A percentile compares a stretch with the other conserved stretches of the same genome.
These are phyloP conservation scores for Synodontis membranacea DNA, from an alignment of 2,113 vertebrate species.

Conservation along the genomic window DNA sequence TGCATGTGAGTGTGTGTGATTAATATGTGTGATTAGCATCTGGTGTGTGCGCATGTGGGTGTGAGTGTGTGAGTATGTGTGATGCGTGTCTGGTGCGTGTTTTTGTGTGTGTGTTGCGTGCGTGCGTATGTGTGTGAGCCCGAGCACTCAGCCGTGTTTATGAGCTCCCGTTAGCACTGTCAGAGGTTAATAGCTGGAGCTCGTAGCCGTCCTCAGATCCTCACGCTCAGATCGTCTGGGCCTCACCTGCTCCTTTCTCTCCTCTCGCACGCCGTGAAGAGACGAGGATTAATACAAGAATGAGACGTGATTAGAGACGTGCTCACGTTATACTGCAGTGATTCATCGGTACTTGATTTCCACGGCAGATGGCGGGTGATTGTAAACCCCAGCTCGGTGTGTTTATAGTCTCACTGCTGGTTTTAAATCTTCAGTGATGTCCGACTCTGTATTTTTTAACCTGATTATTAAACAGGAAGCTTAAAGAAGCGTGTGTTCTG, in stretches of 20 bases:
- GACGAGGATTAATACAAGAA: background rate
- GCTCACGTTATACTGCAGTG: background rate
- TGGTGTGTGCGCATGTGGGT: too few relatives aligned
- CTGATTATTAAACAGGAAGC: background rate
- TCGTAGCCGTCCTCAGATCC: background rate
- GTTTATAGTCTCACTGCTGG: background rate
- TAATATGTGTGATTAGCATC: too few relatives aligned
- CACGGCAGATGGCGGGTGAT: background rate
- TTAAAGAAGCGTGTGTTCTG: background rate
- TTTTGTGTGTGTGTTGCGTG: too few relatives aligned
- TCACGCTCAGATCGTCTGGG: background rate
- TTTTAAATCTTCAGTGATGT: background rate
- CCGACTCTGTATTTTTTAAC: background rate
- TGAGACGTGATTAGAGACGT: background rate
- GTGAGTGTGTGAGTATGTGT: background rate
- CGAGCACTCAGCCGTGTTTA: background rate
- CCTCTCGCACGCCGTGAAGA: background rate
- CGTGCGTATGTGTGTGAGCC: background rate
- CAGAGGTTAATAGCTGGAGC: background rate
- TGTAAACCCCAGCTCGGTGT: too few relatives aligned
- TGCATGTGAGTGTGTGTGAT: background rate
- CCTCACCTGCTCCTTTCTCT: background rate
- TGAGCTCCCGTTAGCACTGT: background rate
- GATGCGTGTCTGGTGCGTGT: too few relatives aligned
- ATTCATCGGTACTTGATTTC: background rate